A percentile compares a stretch with the other conserved stretches of the same genome.
phyloP scores from a whole-genome alignment of 2,888 invertebrate genomes.

The Eupithecia inturbata region DNA sequence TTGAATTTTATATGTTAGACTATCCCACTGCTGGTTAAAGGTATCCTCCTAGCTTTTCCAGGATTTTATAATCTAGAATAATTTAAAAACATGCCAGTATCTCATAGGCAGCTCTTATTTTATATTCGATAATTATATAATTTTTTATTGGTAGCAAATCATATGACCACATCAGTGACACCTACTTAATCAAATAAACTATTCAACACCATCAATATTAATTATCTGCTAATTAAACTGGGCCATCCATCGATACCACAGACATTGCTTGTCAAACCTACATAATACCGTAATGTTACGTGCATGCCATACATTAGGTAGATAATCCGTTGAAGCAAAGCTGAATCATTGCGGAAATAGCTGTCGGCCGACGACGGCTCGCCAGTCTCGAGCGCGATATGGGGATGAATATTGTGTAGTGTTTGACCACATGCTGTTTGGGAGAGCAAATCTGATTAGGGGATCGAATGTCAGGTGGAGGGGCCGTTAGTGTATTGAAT shows the following conservation, averaged over 20 bases:
- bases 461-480: neutral
- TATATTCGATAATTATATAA: neutral
- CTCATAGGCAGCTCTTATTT: neutral
- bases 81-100: neutral
- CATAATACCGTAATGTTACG: neutral
- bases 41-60: too few relatives aligned
- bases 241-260: slow-evolving; percentile 55
- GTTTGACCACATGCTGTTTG: neutral
- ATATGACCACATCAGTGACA: neutral
- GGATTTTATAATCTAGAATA: neutral
- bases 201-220: slow-evolving; percentile 66
- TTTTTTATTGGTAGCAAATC: neutral
- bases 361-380: slow-evolving; percentile 3
- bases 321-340: slow-evolving; percentile 30
- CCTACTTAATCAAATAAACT: slow-evolving; percentile 3
- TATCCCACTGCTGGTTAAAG: neutral
- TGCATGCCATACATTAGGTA: slow-evolving; percentile 26
- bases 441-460: neutral
- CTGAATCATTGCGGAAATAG: slow-evolving; percentile 30
- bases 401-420: neutral
- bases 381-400: neutral
- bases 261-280: slow-evolving; percentile 3
- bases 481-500: neutral
- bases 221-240: slow-evolving; percentile 74
- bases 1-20: neutral